These are phyloP conservation scores for Drosophila fuyamai DNA, from an alignment of 1,140 invertebrate genomes.

Conservation along the genomic window DNA sequence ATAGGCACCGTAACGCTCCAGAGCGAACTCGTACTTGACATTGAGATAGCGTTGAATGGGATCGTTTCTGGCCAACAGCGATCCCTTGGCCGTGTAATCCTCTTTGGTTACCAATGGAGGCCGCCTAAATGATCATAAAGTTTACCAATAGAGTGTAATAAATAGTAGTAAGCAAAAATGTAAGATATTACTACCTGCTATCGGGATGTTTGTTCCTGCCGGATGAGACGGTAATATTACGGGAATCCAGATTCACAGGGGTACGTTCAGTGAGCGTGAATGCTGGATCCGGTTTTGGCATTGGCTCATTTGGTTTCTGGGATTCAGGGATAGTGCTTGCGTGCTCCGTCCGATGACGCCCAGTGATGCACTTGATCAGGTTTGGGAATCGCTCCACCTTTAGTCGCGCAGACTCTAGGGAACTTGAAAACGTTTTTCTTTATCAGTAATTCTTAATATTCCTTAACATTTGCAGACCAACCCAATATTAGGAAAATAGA, in stretches of 20 bases:
- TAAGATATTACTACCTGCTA: slow-evolving; percentile 3
- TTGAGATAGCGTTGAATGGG: slow-evolving; percentile 39
- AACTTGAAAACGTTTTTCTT: slow-evolving; percentile 15
- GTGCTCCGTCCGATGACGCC: slow-evolving; percentile 3
- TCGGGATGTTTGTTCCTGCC: slow-evolving; percentile 32
- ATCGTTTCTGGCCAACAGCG: slow-evolving; percentile 39
- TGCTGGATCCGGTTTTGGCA: neutral
- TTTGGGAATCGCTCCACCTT: slow-evolving; percentile 10
- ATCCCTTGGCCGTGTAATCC: slow-evolving; percentile 44
- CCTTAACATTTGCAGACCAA: neutral
- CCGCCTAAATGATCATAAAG: neutral
- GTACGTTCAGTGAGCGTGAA: slow-evolving; percentile 1
- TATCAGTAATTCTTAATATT: too few relatives aligned
- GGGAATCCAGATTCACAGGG: slow-evolving; percentile 14
- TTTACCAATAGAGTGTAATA: too few relatives aligned
- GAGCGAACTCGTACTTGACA: slow-evolving; percentile 46
- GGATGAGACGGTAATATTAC: slow-evolving; percentile 28
- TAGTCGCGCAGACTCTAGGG: slow-evolving; percentile 33
- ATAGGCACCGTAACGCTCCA: slow-evolving; percentile 48
- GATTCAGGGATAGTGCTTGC: neutral
- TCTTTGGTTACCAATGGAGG: slow-evolving; percentile 40
- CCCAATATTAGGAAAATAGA: slow-evolving; percentile 60
- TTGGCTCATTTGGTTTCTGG: neutral
- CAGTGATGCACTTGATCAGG: slow-evolving; percentile 15
- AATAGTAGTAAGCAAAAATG: too few relatives aligned